Evolutionary conservation across 2,888 invertebrate species (phyloP), one percentile per base, ranked within the genome.

Genomic region (Argyresthia albistria): DNA sequence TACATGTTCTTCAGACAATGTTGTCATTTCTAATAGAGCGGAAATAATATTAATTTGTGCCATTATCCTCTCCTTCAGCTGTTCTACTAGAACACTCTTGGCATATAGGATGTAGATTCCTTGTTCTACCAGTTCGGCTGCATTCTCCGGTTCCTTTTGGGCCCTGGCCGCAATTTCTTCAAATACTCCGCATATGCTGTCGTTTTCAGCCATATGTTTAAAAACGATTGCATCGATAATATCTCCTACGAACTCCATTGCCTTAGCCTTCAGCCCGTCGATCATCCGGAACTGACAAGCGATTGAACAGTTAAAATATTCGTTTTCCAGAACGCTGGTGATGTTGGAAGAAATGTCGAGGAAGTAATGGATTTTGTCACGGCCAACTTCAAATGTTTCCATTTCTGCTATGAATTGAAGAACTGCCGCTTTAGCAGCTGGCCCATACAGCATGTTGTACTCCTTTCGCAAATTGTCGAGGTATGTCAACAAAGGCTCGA

Each of bases 31-130:
- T 59, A 96, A 90, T 8, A 97, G 82, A 59, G 90, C 89, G 1
- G 92, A 90, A 61, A 93, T 89, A 61, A 91, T 90, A 59, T 88
- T 83, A 11, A 95, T 76, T 63, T 93, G 92, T 16, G 86, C 77
- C 54, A 91, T 81, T 55, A 97, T 95, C 62, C 92, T 90, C 61
- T 92, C 91, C 53, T 90, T 91, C 42, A 96, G 81, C 52, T 89
- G 82, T 54, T 90, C 89, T 66, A 97, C 89, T 55, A 93, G 89
- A 39, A 89, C 89, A 6, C 93, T 93, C 62, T 93, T 93, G 0
- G 94, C 95, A 59, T 91, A 88, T 59, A 95, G 88, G 88, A 97
- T 95, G 70, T 94, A 96, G 53, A 92, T 88, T 36, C 94, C 94
- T 76, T 93, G 91, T 57, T 93, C 93, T 60, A 97, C 90, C 36